Base-by-base conservation (phyloP, 2,888 invertebrate genomes). In the Euplexia lucipara region DNA sequence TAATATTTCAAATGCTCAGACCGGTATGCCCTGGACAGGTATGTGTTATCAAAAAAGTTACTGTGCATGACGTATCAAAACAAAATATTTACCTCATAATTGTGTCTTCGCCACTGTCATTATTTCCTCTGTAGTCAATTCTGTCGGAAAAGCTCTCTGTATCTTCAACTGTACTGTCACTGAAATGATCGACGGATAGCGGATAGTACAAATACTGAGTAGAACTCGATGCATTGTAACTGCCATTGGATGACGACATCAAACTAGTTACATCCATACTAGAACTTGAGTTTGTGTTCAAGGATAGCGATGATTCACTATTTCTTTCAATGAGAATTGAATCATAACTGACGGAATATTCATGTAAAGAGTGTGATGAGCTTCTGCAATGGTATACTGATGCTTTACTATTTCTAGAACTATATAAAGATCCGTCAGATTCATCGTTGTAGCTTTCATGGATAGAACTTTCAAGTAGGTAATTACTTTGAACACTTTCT, bases 221-320 rank as follows among this genome's bases (percentile, higher is more conserved):
- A 10, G 82, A 79, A 45, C 74, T 71, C 9, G 82, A 69, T 34
- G 70, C 66, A 18, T 73, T 70, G 30, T 74, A 71, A 34, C 68
- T 82, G 54, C 81, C 83, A 30, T 54, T 54, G 18, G 78, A 74
- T 26, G 83, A 64, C 20, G 88, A 87, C 68, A 86, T 72, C 4
- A 86, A 61, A 64, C 87, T 88, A 37, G 85, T 80, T n/a, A 79
- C 80, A 32, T 70, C 71, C 10, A 78, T 52, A 51, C 67, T 78
- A 30, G 71, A 70, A 42, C 71, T 78, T 32, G 65, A 66, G 18
- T 58, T 44, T 14, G 83, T 76, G 3, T 76, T 63, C 42, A 90
- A 83, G 61, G 83, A 83, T 9, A 89, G 59, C 0, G 88, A 88
- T 6, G 87, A 84, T 41, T 88, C 86, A 18, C 84, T 26, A 26